A percentile compares a stretch with the other conserved stretches of the same genome.
phyloP scores from a whole-genome alignment of 2,797 vertebrate genomes.

The Enteromius fasciolatus region DNA sequence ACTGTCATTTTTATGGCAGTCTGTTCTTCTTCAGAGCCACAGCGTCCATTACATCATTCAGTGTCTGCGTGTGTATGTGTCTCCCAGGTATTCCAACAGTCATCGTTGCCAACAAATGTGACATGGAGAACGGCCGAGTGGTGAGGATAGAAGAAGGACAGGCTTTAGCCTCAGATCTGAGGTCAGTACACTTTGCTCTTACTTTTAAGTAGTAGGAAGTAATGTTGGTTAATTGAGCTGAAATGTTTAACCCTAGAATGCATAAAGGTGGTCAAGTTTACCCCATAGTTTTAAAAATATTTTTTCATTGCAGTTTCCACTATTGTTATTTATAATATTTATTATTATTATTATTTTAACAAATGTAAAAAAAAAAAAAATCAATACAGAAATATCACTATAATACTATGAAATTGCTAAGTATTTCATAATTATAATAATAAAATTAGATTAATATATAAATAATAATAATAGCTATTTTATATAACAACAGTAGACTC shows the following conservation, averaged over 20 bases:
- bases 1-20: constrained; percentile 59
- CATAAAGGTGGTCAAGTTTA: too few relatives aligned
- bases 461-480: too few relatives aligned
- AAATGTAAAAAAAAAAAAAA: too few relatives aligned
- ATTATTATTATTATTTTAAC: too few relatives aligned
- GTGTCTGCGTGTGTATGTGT: constrained; percentile 22
- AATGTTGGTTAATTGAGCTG: not conserved
- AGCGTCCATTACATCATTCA: constrained; percentile 40
- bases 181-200: constrained; percentile 58
- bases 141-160: constrained; percentile 78
- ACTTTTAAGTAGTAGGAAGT: not conserved
- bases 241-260: not conserved
- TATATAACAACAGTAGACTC: too few relatives aligned
- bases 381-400: too few relatives aligned
- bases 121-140: constrained; percentile 76
- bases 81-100: constrained; percentile 72
- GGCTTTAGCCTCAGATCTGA: constrained; percentile 73
- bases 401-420: too few relatives aligned
- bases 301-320: too few relatives aligned
- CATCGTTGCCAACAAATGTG: constrained; percentile 78
- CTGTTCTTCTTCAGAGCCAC: constrained; percentile 36
- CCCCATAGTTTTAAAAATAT: too few relatives aligned
- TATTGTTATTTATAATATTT: too few relatives aligned
- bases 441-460: too few relatives aligned
- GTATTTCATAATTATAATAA: too few relatives aligned